A percentile compares a stretch with the other conserved stretches of the same genome.
phyloP scores from a whole-genome alignment of 2,797 vertebrate species.

The Gymnopithys bicolor region DNA sequence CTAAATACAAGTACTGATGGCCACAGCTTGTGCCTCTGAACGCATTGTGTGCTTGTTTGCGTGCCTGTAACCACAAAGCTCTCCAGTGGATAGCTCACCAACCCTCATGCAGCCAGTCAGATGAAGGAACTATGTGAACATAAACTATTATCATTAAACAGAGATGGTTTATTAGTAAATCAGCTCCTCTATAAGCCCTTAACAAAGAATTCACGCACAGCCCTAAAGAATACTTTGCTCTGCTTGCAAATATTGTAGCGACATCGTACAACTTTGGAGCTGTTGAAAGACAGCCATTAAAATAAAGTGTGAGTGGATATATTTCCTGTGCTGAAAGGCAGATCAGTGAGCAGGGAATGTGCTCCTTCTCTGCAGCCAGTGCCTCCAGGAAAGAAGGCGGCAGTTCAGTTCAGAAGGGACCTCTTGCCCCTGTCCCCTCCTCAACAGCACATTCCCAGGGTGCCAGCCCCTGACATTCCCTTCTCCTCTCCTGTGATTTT shows the following conservation, averaged over 20 bases:
- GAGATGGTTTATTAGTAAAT: neutral
- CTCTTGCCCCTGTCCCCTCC: neutral
- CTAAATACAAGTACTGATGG: neutral
- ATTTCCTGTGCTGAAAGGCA: constrained; percentile 15
- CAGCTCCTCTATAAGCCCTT: neutral
- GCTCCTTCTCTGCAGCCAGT: neutral
- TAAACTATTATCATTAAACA: neutral
- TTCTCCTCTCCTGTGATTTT: neutral
- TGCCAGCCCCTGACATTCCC: neutral
- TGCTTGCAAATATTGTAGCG: neutral
- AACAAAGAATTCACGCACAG: neutral
- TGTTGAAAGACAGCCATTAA: neutral
- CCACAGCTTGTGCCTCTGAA: neutral
- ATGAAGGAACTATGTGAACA: neutral
- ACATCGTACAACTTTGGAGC: neutral
- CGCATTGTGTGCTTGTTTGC: rapidly evolving
- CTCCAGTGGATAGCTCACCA: neutral
- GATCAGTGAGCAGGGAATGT: neutral
- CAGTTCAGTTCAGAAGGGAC: neutral
- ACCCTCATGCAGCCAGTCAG: neutral
- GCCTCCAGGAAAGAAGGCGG: neutral
- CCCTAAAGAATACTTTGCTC: neutral
- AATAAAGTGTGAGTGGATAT: neutral
- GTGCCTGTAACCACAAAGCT: neutral
- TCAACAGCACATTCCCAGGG: neutral